phyloP scores from a whole-genome alignment of 1,140 invertebrate genomes.

The Dinothrombium tinctorium region DNA sequence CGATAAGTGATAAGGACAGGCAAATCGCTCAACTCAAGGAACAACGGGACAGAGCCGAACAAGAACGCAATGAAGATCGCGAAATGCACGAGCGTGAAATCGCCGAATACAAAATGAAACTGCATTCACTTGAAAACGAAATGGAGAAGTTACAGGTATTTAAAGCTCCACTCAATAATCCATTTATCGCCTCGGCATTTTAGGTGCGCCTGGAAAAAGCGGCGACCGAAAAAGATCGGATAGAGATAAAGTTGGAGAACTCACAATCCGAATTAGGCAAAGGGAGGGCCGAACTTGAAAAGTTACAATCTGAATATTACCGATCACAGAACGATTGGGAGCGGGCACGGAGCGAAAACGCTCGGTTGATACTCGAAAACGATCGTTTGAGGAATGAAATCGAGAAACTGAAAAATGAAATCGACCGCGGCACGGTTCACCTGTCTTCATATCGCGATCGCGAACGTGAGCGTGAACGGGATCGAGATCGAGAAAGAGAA shows the following conservation, averaged over 20 bases:
- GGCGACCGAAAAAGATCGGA: constrained; percentile 60
- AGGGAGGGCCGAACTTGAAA: constrained; percentile 73
- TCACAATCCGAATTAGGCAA: constrained; percentile 78
- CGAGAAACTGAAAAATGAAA: constrained; percentile 11
- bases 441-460: no score
- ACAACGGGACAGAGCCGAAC: constrained; percentile 78
- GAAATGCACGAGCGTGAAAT: constrained; percentile 78
- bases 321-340: constrained; percentile 17
- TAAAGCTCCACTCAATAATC: not conserved
- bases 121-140: constrained; percentile 65
- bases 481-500: constrained; percentile 2
- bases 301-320: constrained; percentile 44
- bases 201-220: constrained; percentile 59
- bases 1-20: constrained; percentile 85
- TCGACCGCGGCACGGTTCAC: not conserved
- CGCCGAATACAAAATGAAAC: constrained; percentile 80
- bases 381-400: constrained; percentile 31
- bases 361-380: constrained; percentile 63
- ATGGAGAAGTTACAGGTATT: constrained; percentile 52
- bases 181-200: not conserved
- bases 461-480: constrained; percentile 3
- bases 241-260: constrained; percentile 69
- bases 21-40: constrained; percentile 76
- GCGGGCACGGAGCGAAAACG: constrained; percentile 19
- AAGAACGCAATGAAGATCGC: constrained; percentile 81